Conservation (phyloP, 1,140 invertebrate genomes). For the Chionoecetes opilio region DNA sequence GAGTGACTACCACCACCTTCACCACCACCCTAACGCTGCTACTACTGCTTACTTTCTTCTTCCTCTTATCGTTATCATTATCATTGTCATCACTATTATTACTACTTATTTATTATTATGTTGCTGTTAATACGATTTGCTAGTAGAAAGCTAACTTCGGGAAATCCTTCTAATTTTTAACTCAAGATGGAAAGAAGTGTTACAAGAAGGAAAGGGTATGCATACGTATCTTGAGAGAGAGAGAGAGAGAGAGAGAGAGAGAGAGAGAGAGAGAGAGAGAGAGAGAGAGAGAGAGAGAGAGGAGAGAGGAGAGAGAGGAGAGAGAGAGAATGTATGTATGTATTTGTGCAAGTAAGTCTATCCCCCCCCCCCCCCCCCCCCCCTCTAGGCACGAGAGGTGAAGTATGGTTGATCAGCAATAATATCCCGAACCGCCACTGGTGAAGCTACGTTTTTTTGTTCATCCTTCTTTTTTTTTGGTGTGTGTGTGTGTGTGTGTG, state of each 20-base stretch:
- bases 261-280: constrained; percentile 53
- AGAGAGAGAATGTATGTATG: neutral
- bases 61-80: too few relatives aligned
- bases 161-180: neutral
- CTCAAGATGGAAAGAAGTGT: neutral
- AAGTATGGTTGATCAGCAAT: constrained; percentile 29
- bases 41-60: too few relatives aligned
- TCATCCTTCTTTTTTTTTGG: neutral
- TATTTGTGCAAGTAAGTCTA: neutral
- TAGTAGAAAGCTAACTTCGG: neutral
- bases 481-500: too few relatives aligned
- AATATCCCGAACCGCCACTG: neutral
- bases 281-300: constrained; percentile 52
- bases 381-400: neutral
- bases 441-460: neutral
- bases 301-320: neutral
- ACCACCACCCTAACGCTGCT: neutral
- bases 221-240: constrained; percentile 13
- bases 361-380: neutral
- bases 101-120: neutral
- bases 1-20: neutral
- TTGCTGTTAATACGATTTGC: neutral
- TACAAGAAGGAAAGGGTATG: neutral
- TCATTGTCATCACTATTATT: too few relatives aligned
- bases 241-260: constrained; percentile 56